phyloP scores from a whole-genome alignment of 2,113 vertebrate species.

The Neodontobutis hainanensis region DNA sequence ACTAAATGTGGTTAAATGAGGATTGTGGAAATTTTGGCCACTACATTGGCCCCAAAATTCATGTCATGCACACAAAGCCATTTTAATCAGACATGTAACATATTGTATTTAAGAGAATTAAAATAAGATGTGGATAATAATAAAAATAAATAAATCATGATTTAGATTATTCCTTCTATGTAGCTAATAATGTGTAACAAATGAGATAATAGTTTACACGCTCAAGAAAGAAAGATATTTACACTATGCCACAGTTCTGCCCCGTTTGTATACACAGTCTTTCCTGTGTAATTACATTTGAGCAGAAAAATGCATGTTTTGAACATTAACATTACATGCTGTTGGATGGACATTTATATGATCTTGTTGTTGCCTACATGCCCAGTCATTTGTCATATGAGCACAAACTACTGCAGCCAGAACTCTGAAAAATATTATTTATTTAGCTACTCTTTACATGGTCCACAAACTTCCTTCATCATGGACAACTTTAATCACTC shows the following conservation, averaged over 20 bases:
- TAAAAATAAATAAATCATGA: constrained; percentile 52
- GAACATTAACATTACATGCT: constrained; percentile 15
- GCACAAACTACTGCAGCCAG: constrained; percentile 47
- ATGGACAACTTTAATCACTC: constrained; percentile 61
- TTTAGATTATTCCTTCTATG: constrained; percentile 43
- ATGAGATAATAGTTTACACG: constrained; percentile 51
- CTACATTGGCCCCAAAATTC: constrained; percentile 26
- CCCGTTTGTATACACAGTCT: constrained; percentile 13
- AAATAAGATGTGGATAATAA: constrained; percentile 46
- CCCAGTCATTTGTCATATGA: constrained; percentile 21
- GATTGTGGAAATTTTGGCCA: constrained; percentile 34
- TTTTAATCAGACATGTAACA: constrained; percentile 75
- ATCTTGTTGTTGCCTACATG: constrained; percentile 24
- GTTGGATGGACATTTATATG: constrained; percentile 16
- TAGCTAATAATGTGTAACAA: constrained; percentile 43
- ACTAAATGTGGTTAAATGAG: constrained; percentile 37
- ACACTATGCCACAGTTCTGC: constrained; percentile 34
- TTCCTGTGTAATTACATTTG: constrained; percentile 7
- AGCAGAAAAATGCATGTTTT: constrained; percentile 31
- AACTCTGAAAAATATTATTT: constrained; percentile 64
- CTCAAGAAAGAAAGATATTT: constrained; percentile 31
- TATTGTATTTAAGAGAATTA: constrained; percentile 76
- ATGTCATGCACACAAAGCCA: constrained; percentile 48
- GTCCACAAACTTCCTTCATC: constrained; percentile 35
- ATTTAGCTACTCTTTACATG: constrained; percentile 55